Conservation (phyloP, 1,140 invertebrate genomes). For the Lamellibrachia luymesi region DNA sequence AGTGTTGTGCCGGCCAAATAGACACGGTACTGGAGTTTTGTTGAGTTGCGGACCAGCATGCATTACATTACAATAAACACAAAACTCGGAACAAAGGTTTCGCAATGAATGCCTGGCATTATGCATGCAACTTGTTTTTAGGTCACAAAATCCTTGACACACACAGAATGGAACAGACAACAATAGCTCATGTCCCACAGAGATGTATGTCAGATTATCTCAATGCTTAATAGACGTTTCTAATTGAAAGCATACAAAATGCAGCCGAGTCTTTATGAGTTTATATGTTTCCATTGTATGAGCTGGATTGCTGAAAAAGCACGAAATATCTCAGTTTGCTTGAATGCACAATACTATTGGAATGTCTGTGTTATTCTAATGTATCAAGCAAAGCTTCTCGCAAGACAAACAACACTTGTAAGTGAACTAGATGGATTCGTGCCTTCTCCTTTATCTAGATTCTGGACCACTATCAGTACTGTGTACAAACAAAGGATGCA, state of each 20-base stretch:
- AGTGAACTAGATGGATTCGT: neutral
- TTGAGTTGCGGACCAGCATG: too few species aligned
- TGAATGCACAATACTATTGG: neutral
- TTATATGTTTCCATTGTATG: neutral
- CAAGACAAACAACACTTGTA: neutral
- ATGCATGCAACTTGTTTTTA: neutral
- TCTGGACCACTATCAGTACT: neutral
- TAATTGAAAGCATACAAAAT: too few species aligned
- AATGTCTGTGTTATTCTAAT: neutral
- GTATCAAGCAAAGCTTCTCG: neutral
- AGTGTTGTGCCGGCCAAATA: too few species aligned
- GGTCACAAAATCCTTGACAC: neutral
- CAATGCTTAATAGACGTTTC: too few species aligned
- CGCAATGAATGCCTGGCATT: too few species aligned
- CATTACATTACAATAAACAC: too few species aligned
- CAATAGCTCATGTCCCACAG: neutral
- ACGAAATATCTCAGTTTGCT: neutral
- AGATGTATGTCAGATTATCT: neutral
- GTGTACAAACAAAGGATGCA: neutral
- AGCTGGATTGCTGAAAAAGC: neutral
- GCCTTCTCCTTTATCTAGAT: neutral
- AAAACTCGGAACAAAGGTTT: too few species aligned
- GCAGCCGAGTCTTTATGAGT: too few species aligned
- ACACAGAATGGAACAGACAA: neutral
- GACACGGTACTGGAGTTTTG: too few species aligned